Base-by-base conservation (phyloP, 2,797 vertebrate genomes). In the Apogon talboti region DNA sequence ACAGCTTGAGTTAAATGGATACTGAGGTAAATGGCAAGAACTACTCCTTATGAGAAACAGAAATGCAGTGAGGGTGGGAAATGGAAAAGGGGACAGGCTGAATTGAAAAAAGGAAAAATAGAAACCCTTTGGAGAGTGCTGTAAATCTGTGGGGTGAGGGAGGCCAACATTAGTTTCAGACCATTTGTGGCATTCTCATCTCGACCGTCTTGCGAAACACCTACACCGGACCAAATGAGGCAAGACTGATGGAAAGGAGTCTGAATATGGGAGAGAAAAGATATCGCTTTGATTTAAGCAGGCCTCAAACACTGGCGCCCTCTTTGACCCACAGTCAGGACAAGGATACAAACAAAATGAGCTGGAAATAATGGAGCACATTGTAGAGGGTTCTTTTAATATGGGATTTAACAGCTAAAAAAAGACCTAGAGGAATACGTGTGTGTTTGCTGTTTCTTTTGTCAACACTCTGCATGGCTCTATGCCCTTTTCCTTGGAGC, bases 151-250 rank as follows among this genome's bases (percentile, higher is more conserved):
- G 1, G 71, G 82, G 77, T 83, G 86, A 87, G 75, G 50, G 76
- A 85, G 89, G 81, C 79, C 85, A 81, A 87, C 89, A 89, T 91
- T 91, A 89, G 89, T 91, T 87, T 90, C 89, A 90, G 85, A 76
- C 84, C 90, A 92, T 91, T 92, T 90, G 88, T 80, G 86, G 80
- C 83, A 84, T 87, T 90, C 82, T 87, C 89, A 89, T 91, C 88
- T 89, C 73, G 64, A 72, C 75, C 65, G 46, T 84, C 82, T 81
- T 79, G 79, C 78, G 78, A 82, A 82, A 85, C 87, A 83, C 83
- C 79, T 79, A 87, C 78, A 76, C 83, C 60, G 69, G 30, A 63
- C 51, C 82, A 79, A 89, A 88, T 90, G 89, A 88, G 85, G 79
- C 90, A 83, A 62, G 77, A 81, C 85, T 79, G 85, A 92, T 84